Evolutionary conservation across 2,113 vertebrate genomes (phyloP), one percentile per base, ranked within the genome.

Genomic region (Nerophis lumbriciformis): DNA sequence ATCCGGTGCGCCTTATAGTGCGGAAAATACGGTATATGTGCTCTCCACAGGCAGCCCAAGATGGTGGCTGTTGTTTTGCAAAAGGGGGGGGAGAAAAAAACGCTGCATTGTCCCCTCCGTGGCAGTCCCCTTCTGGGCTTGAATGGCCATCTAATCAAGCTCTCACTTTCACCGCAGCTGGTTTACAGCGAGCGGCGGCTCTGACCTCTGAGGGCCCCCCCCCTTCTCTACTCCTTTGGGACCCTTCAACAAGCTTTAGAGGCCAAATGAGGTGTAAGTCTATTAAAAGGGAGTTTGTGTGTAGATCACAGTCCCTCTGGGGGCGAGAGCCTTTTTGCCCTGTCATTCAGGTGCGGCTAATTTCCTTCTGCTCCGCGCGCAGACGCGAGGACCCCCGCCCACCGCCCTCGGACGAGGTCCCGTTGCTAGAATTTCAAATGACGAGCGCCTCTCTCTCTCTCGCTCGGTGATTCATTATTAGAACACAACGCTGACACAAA

Each of bases 191-290:
- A 82, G 83, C 79, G 81, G 83, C 80, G 79, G 75, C 78, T 85
- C 57, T 71, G 67, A 78, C 83, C 88, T 84, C 82, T 81, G 77
- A 87, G 76, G 80, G 85, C 79, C 75, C 60, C 15, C 71, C 61
- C 77, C 72, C 60, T 75, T 48, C 67, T 53, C 61, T 76, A 68
- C 73, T 83, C 90, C 89, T 85, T 83, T 74, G 88, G 91, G 90
- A 90, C 84, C 89, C 90, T 90, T 93, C 92, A 92, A 88, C 84
- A 87, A 82, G 89, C 83, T 91, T 93, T 91, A 91, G 87, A 90
- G 90, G 88, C 86, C 90, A 93, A 94, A 93, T 92, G 90, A 93
- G 85, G 91, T 92, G 83, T 90, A 93, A 93, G 89, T 91, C 91
- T 92, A 92, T 92, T 93, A 91, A 93, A 93, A 92, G 89, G 85